phyloP scores from a whole-genome alignment of 2,888 invertebrate species.

The Anodontia alba region DNA sequence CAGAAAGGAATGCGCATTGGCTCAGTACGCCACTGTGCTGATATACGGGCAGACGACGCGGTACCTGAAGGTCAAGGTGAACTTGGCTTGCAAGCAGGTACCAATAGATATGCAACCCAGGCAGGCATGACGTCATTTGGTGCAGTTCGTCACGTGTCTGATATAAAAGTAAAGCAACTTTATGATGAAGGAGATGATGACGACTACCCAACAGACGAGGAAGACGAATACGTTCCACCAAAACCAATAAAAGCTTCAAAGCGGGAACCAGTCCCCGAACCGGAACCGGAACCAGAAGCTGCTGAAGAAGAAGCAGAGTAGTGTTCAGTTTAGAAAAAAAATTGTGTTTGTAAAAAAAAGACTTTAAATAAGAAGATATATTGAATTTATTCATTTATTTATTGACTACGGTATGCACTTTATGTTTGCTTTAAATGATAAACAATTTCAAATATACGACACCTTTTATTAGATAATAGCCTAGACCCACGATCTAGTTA shows the following conservation, averaged over 20 bases:
- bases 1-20: slow-evolving; percentile 84
- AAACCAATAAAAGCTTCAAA: not conserved
- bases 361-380: too few species aligned
- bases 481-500: too few species aligned
- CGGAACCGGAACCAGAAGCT: not conserved
- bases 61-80: slow-evolving; percentile 76
- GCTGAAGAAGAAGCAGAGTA: slow-evolving; percentile 5
- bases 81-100: slow-evolving; percentile 82
- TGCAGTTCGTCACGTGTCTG: slow-evolving; percentile 75
- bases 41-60: slow-evolving; percentile 82
- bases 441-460: too few species aligned
- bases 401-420: too few species aligned
- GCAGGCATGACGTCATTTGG: slow-evolving; percentile 79
- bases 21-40: slow-evolving; percentile 81
- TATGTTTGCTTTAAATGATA: too few species aligned
- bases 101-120: slow-evolving; percentile 82
- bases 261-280: not conserved
- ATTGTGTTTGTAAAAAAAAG: too few species aligned
- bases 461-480: too few species aligned
- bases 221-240: slow-evolving; percentile 30
- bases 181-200: slow-evolving; percentile 70
- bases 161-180: slow-evolving; percentile 80
- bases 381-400: not conserved
- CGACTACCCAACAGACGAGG: slow-evolving; percentile 49
- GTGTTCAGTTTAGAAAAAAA: not conserved